Evolutionary conservation across 2,888 invertebrate genomes (phyloP), one percentile per base, ranked within the genome.

Genomic region (Drosophila buzzatii): DNA sequence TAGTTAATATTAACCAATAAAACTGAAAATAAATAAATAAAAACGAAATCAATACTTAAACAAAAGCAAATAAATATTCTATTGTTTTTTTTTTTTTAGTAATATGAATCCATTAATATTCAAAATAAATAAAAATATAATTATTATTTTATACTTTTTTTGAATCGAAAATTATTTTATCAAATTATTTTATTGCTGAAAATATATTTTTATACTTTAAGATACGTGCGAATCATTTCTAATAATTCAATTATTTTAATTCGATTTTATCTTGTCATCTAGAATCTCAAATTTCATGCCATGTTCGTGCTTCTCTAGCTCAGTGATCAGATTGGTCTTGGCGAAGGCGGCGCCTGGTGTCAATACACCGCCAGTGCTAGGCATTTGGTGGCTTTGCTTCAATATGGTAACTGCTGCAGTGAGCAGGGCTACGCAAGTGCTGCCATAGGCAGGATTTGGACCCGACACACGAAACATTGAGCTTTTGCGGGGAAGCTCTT

Each of bases 271-370:
- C 12, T 31, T 12, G 6, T 31, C 49, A 7, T 33, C 31, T 1
- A 49, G 10, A 31, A 96, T 94, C 91, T 96, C 95, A 91, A 97
- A 97, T 59, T 94, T 95, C 18, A 96, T 91, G 58, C 96, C 96
- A 92, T 96, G 95, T 6, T 93, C 92, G 52, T 92, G 85, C 58
- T 96, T 95, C 66, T 95, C 94, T 20, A 99, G 94, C 74, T 96
- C 95, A 37, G 96, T 94, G 71, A 98, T 95, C 27, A 98, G 93
- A 35, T 94, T 95, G 0, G 99, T 98, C 75, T 97, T 95, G 1
- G 94, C 94, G 93, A 99, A 99, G 0, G 98, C 98, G 16, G 95
- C 96, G 2, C 96, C 98, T 0, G 99, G 97, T 0, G 98, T 94
- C 68, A 96, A 94, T 2, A 98, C 98, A 14, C 99, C 99, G 44